phyloP scores from a whole-genome alignment of 1,140 invertebrate genomes.

The Drosophila mauritiana region DNA sequence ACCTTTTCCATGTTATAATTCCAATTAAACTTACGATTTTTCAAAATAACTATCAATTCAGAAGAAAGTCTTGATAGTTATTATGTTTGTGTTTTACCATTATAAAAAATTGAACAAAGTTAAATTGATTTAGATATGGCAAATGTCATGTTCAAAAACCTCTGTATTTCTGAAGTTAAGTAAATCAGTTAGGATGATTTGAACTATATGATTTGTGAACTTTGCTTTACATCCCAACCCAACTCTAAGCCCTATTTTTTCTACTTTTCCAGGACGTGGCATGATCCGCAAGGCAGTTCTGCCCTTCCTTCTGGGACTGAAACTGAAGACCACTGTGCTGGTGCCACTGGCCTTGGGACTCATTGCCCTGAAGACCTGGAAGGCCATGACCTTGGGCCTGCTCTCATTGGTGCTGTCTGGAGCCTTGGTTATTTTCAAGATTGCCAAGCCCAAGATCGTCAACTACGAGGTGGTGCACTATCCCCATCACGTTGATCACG shows the following conservation, averaged over 20 bases:
- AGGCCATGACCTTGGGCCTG: slow-evolving; percentile 92
- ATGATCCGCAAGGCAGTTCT: slow-evolving; percentile 93
- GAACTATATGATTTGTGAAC: too few species aligned
- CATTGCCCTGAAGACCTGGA: slow-evolving; percentile 94
- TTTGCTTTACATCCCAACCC: too few species aligned
- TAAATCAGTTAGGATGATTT: too few species aligned
- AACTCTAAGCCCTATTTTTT: neutral
- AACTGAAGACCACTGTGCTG: slow-evolving; percentile 92
- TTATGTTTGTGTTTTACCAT: too few species aligned
- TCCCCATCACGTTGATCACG: slow-evolving; percentile 87
- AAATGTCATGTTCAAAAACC: too few species aligned
- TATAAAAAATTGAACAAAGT: too few species aligned
- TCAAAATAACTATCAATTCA: too few species aligned
- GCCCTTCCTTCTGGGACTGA: slow-evolving; percentile 92
- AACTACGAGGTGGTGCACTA: slow-evolving; percentile 94
- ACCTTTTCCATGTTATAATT: too few species aligned
- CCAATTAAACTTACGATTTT: too few species aligned
- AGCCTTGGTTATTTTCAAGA: slow-evolving; percentile 93
- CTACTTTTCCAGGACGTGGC: slow-evolving; percentile 87
- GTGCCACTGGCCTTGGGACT: slow-evolving; percentile 91
- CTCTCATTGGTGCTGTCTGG: slow-evolving; percentile 92
- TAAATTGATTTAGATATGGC: too few species aligned
- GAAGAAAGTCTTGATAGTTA: too few species aligned
- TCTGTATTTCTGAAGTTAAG: too few species aligned
- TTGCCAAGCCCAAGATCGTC: slow-evolving; percentile 91